phyloP scores from a whole-genome alignment of 2,113 vertebrate species.

The Aepyceros melampus region DNA sequence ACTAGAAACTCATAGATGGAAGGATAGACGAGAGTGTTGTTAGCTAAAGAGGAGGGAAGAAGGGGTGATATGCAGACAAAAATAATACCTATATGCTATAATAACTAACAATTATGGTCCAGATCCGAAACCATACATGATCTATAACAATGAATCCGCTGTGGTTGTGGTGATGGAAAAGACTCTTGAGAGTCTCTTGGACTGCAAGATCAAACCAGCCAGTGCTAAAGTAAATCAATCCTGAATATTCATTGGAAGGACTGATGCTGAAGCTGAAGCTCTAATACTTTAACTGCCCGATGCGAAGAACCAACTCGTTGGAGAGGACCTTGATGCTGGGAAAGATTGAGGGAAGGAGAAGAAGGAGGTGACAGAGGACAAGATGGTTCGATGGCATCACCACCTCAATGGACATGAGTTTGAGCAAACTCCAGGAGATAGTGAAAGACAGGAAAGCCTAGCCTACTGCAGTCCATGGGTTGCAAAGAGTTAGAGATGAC shows the following conservation, averaged over 20 bases:
- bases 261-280: background rate
- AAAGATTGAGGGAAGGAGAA: background rate
- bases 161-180: background rate
- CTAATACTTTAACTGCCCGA: fast-evolving
- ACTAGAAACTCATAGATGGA: background rate
- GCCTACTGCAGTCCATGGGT: background rate
- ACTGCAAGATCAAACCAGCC: background rate
- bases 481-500: background rate
- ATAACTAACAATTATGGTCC: background rate
- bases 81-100: too few species aligned
- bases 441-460: background rate
- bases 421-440: background rate
- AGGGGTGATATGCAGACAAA: background rate
- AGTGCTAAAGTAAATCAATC: background rate
- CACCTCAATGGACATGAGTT: background rate
- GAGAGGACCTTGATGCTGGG: background rate
- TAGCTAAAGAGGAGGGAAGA: background rate
- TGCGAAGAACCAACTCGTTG: background rate
- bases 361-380: background rate
- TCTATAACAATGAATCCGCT: background rate
- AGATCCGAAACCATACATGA: background rate
- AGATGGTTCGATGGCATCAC: background rate
- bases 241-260: background rate
- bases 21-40: background rate
- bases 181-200: background rate